Conservation (phyloP, 2,888 invertebrate genomes). For the Heterodera filipjevi region DNA sequence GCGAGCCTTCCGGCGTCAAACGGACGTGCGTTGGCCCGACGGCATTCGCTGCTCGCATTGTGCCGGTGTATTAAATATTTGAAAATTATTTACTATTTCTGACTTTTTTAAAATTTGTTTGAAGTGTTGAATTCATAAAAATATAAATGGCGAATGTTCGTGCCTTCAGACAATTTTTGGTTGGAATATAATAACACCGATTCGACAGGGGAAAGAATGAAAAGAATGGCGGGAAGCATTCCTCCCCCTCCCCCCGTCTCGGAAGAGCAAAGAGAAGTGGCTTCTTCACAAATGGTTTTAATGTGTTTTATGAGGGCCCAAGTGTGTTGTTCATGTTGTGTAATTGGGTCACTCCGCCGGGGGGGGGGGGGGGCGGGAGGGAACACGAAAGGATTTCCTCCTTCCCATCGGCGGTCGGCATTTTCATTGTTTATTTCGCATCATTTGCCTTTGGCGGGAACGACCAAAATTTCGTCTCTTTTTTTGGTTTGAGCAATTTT, state of each 20-base stretch:
- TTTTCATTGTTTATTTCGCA: constrained; percentile 3
- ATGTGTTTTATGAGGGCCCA: constrained; percentile 9
- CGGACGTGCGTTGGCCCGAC: background rate
- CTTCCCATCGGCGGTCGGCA: background rate
- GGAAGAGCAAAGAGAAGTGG: background rate
- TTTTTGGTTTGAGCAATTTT: background rate
- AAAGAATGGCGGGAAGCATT: background rate
- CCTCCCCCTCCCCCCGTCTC: background rate
- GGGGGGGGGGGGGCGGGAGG: background rate
- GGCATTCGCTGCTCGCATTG: background rate
- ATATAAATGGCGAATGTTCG: background rate
- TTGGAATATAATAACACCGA: too few species aligned
- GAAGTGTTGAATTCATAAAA: background rate
- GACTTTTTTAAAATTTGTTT: background rate
- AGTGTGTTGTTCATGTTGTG: background rate
- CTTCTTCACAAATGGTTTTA: background rate
- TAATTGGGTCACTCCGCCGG: background rate
- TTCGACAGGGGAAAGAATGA: background rate
- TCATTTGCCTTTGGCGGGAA: background rate
- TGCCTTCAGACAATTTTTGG: too few species aligned
- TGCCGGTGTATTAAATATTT: background rate
- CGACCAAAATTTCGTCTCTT: background rate
- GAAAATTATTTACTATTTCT: background rate
- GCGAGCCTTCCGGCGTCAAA: constrained; percentile 37
- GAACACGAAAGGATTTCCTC: constrained; percentile 5